Conservation (phyloP, 1,140 invertebrate genomes). For the Pseudoatta argentina region DNA sequence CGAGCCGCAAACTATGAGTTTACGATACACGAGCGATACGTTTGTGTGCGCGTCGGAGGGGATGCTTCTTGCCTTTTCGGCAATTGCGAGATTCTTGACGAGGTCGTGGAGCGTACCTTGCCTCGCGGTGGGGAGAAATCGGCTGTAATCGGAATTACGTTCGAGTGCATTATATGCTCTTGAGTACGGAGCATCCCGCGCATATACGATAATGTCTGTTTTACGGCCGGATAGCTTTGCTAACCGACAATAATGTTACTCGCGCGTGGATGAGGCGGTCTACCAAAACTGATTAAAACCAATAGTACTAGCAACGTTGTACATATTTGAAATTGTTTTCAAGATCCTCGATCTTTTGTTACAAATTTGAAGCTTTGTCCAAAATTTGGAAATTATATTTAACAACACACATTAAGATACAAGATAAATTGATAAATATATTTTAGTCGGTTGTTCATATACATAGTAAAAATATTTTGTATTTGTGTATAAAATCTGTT, state of each 20-base stretch:
- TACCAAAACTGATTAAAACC: neutral
- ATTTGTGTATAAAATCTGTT: too few species aligned
- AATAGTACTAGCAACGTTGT: neutral
- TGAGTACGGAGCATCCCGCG: neutral
- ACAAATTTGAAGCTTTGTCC: too few species aligned
- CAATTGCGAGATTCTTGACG: conserved; percentile 47
- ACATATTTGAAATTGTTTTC: neutral
- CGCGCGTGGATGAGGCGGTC: neutral
- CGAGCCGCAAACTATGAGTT: conserved; percentile 63
- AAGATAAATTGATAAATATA: too few species aligned
- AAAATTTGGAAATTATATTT: too few species aligned
- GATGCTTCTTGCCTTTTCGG: conserved; percentile 42
- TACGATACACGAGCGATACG: conserved; percentile 27
- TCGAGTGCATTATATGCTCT: conserved; percentile 28
- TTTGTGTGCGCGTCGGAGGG: conserved; percentile 49
- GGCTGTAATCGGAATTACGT: conserved; percentile 56
- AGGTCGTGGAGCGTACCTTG: neutral
- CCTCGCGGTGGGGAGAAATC: conserved; percentile 57
- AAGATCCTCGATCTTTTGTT: too few species aligned
- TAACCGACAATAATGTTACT: conserved; percentile 29
- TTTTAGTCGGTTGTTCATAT: too few species aligned
- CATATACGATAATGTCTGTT: conserved; percentile 49
- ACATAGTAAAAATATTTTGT: too few species aligned
- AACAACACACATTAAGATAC: too few species aligned
- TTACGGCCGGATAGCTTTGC: conserved; percentile 20